Conservation (phyloP, 64 coral and sea anemone genomes). For the Astreopora myriophthalma region DNA sequence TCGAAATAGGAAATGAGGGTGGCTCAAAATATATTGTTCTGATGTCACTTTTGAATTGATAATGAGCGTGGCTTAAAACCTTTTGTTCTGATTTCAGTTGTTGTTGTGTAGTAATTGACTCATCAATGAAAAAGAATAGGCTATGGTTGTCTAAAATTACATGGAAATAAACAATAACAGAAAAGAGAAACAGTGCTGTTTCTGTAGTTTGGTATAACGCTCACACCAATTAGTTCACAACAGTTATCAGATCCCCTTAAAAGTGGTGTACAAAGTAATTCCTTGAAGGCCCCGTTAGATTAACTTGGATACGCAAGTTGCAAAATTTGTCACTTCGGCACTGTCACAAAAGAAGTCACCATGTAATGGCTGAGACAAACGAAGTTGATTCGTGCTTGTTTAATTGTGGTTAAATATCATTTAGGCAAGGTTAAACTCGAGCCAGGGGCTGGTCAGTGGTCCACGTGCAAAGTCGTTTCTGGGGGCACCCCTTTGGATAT, state of each 20-base stretch:
- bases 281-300: not conserved
- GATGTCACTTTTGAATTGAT: not conserved
- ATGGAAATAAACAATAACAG: too few relatives aligned
- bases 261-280: too few relatives aligned
- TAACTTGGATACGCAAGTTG: not conserved
- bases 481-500: too few relatives aligned
- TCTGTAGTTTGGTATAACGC: too few relatives aligned
- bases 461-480: too few relatives aligned
- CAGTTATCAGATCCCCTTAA: too few relatives aligned
- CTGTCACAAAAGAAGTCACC: not conserved
- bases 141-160: not conserved
- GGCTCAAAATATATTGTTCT: not conserved
- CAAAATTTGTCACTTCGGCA: not conserved
- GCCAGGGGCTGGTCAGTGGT: too few relatives aligned
- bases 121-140: not conserved
- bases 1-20: not conserved
- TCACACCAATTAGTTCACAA: too few relatives aligned
- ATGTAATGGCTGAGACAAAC: not conserved
- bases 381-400: not conserved
- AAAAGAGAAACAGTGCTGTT: too few relatives aligned
- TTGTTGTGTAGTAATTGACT: not conserved
- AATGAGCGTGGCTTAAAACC: not conserved
- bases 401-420: not conserved
- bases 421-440: too few relatives aligned
- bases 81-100: not conserved